Evolutionary conservation across 92 coral and sea anemone genomes (phyloP), one percentile per base, ranked within the genome.

Genomic region (Bergia sp.): DNA sequence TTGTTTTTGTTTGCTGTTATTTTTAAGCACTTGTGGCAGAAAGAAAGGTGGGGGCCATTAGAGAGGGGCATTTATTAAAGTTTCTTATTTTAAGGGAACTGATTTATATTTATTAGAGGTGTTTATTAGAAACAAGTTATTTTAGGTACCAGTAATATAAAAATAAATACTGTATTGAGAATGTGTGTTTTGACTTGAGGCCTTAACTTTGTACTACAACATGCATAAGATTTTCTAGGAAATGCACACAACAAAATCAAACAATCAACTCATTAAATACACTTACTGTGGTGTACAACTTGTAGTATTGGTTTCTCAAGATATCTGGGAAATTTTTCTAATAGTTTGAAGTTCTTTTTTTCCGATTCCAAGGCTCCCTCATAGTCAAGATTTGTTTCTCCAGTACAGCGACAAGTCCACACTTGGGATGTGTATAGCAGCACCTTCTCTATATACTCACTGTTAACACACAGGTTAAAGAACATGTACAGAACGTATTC

Each of bases 371-470:
- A 73, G 16, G 99, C 98, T 73, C 91, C 96, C 3, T 91, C 93
- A 71, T 92, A 96, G 76, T 90, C 93, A 64, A 96, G 89, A 66
- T 88, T 87, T 66, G 93, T 87, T 64, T 86, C 88, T 0, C 98
- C 97, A 74, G 97, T 95, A 67, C 90, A 90, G 53, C 92, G 94
- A 69, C 99, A 96, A 41, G 90, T 84, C 99, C 99, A 96, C 8
- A 92, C 89, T 90, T 96, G 99, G 36, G 98, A 96, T 23, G 96
- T 91, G 82, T 95, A 96, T 67, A 94, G 78, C n/a, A 96, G 85
- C 10, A 95, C 92, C 69, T 93, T 96, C n/a, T 92, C 91, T 53
- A 95, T 90, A 71, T 96, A 96, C 71, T 96, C 99, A 90, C 99
- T 96, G 92, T 83, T 41, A 39, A 53, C 47, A 82, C 45, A n/a